Evolutionary conservation across 2,797 vertebrate genomes (phyloP).

Genomic region (Phoebastria nigripes): DNA sequence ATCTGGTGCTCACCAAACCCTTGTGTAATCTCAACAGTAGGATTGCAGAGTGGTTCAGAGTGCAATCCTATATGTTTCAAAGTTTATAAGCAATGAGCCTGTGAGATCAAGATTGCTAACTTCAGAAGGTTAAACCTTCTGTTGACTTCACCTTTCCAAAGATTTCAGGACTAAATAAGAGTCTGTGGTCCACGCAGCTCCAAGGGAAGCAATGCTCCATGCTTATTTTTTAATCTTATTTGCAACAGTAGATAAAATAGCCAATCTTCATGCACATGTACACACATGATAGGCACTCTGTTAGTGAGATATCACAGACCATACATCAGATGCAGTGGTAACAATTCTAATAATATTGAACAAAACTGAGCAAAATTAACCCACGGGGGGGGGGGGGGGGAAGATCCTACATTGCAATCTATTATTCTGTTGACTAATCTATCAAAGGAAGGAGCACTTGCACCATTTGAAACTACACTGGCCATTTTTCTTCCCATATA

Average conservation of each 20-base stretch:
- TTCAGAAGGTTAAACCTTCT: not conserved
- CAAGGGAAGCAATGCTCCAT: not conserved
- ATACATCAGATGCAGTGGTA: not conserved
- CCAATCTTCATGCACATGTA: not conserved
- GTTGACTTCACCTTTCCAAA: not conserved
- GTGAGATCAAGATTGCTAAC: not conserved
- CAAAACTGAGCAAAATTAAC: conserved; percentile 1
- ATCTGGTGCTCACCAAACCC: not conserved
- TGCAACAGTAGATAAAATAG: not conserved
- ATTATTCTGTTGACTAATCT: conserved; percentile 14
- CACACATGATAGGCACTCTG: not conserved
- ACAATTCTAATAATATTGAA: not conserved
- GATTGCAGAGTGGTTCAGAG: not conserved
- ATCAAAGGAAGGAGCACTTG: not conserved
- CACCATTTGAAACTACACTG: not conserved
- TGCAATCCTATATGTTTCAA: not conserved
- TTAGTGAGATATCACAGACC: not conserved
- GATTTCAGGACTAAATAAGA: not conserved
- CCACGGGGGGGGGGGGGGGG: not conserved
- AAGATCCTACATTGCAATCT: not conserved
- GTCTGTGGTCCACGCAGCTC: not conserved
- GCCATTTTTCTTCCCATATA: conserved; percentile 19
- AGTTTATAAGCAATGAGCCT: not conserved
- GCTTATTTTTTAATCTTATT: not conserved
- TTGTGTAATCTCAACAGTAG: not conserved